Conservation (phyloP, 2,888 invertebrate genomes). For the Andrena praecox region DNA sequence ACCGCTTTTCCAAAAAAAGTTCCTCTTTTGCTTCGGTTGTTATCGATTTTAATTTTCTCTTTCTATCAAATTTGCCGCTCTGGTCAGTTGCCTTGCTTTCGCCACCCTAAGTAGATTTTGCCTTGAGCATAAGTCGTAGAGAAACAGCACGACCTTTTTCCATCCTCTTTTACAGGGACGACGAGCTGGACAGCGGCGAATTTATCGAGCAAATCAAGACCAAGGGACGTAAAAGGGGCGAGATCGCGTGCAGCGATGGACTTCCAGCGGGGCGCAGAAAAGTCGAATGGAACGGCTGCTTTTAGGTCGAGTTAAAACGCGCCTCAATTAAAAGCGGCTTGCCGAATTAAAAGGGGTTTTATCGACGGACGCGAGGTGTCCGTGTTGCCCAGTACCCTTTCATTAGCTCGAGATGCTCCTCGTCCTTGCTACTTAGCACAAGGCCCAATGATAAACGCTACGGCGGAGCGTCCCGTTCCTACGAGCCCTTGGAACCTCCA, state of each 20-base stretch:
- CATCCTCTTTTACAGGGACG: conserved; percentile 1
- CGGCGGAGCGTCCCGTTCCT: background rate
- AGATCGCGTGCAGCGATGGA: conserved; percentile 4
- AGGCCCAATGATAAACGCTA: background rate
- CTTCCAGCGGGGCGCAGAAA: conserved; percentile 47
- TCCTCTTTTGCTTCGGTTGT: too few species aligned
- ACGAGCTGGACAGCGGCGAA: background rate
- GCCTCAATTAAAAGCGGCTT: conserved; percentile 71
- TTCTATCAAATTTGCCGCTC: too few species aligned
- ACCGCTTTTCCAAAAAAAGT: too few species aligned
- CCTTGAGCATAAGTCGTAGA: too few species aligned
- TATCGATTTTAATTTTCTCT: too few species aligned
- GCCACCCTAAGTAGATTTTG: too few species aligned
- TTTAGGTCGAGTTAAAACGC: conserved; percentile 59
- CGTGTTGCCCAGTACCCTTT: conserved; percentile 34
- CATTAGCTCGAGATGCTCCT: conserved; percentile 42
- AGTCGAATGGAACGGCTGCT: conserved; percentile 56
- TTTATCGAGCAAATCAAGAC: conserved; percentile 45
- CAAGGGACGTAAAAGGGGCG: conserved; percentile 11
- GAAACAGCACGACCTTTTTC: background rate
- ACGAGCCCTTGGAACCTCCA: background rate
- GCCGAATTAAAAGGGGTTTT: conserved; percentile 58
- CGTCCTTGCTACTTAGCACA: background rate
- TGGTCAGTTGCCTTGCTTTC: too few species aligned
- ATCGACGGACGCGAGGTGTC: conserved; percentile 63